Base-by-base conservation (phyloP, 2,113 vertebrate genomes). In the Gasterosteus aculeatus region DNA sequence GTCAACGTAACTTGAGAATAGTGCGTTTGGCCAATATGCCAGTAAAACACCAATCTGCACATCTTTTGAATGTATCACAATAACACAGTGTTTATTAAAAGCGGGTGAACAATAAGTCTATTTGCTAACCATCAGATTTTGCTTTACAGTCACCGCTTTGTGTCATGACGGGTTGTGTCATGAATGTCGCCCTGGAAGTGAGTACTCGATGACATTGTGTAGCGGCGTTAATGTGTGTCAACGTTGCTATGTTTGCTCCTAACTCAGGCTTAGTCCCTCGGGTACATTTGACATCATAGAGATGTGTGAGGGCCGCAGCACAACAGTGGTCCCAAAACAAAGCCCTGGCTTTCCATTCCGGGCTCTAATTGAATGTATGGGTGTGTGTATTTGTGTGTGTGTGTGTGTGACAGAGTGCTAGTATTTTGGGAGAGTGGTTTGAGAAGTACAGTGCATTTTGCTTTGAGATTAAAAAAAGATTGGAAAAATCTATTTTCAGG, bases 171-270 rank as follows among this genome's bases (percentile, higher is more conserved):
- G 64, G 69, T 69, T 38, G 53, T 58, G 56, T 49, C 5, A 22
- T 76, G 85, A 88, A 90, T 83, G 88, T 78, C 78, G 63, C 44
- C 60, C 56, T 69, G 88, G 81, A 87, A 90, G 81, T 59, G 49
- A 77, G 64, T 56, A 35, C 33, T 77, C 59, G 41, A 7, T 77
- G 26, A 70, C 78, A 86, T 86, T 88, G 77, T 87, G 80, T 10
- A 61, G 56, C 51, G 35, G 19, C 10, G 31, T 60, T 57, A 41
- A 51, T 60, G 67, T 60, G 64, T 39, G 54, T 86, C 77, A 86
- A 26, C 3, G 72, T 85, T n/a, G 18, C 71, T 70, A 65, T 76
- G 80, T 60, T 53, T 9, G 41, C 72, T 85, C 77, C 74, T 81
- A 81, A 61, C 65, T 39, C 56, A 75, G 22, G 10, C 71, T 44